Conservation (phyloP, 2,113 vertebrate genomes). For the Pomatorhinus ruficollis region DNA sequence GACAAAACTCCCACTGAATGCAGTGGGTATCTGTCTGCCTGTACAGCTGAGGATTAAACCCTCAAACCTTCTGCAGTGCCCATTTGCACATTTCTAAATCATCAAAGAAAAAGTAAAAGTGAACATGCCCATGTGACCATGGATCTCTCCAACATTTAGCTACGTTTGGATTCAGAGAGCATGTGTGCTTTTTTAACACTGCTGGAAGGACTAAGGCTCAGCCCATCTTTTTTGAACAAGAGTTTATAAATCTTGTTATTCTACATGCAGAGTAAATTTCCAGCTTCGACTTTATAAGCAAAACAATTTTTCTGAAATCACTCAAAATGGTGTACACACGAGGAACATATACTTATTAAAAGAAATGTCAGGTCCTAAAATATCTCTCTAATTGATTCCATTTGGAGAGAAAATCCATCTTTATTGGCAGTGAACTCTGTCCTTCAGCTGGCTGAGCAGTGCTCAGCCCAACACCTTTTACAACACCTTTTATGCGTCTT, state of each 20-base stretch:
- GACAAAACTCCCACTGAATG: neutral
- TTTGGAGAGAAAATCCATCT: neutral
- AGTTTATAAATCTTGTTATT: neutral
- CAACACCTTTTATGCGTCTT: neutral
- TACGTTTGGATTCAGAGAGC: neutral
- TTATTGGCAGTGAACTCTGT: neutral
- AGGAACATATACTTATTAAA: neutral
- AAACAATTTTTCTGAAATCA: neutral
- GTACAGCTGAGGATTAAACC: neutral
- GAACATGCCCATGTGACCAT: neutral
- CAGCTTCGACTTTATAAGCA: neutral
- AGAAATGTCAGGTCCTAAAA: neutral
- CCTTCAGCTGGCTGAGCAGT: neutral
- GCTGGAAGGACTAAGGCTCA: rapidly evolving
- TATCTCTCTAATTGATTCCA: neutral
- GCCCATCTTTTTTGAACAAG: neutral
- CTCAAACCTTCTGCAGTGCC: neutral
- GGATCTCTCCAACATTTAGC: neutral
- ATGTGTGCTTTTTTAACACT: neutral
- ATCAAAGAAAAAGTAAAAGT: neutral
- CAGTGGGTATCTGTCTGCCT: rapidly evolving
- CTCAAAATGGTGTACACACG: neutral
- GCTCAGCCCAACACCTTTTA: neutral
- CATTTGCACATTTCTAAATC: neutral
- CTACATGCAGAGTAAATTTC: neutral